Evolutionary conservation across 2,797 vertebrate species (phyloP).

Genomic region (Halcyon leucocephala): DNA sequence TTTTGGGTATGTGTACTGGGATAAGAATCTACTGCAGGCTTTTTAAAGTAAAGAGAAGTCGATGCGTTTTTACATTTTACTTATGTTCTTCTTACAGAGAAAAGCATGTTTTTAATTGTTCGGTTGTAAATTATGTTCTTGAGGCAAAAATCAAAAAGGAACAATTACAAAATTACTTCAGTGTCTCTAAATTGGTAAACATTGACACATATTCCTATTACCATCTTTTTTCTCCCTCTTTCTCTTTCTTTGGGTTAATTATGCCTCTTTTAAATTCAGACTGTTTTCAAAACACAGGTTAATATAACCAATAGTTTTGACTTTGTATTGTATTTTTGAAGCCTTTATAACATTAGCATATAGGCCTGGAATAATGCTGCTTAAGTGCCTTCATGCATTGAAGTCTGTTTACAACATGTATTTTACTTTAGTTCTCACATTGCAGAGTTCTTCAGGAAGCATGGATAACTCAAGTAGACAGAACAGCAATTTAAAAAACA

Average conservation of each 20-base stretch:
- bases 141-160: background rate
- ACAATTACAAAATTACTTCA: constrained; percentile 42
- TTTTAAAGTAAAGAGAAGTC: background rate
- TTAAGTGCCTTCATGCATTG: constrained; percentile 9
- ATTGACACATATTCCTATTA: background rate
- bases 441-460: background rate
- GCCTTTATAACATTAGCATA: constrained; percentile 22
- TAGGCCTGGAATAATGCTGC: constrained; percentile 11
- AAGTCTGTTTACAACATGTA: constrained; percentile 27
- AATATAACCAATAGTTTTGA: constrained; percentile 21
- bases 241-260: constrained; percentile 15
- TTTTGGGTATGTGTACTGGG: background rate
- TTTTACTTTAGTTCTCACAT: constrained; percentile 7
- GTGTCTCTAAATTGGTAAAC: constrained; percentile 10
- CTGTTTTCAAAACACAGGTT: constrained; percentile 25
- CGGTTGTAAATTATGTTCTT: background rate
- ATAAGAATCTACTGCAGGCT: background rate
- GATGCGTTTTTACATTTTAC: background rate
- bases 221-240: background rate
- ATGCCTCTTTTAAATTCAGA: constrained; percentile 46
- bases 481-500: constrained; percentile 31
- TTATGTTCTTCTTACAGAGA: background rate
- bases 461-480: constrained; percentile 34
- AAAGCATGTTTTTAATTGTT: background rate
- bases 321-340: constrained; percentile 4